These are phyloP conservation scores for Drosophila pseudoananassae DNA, from an alignment of 1,140 invertebrate species.

Conservation along the genomic window DNA sequence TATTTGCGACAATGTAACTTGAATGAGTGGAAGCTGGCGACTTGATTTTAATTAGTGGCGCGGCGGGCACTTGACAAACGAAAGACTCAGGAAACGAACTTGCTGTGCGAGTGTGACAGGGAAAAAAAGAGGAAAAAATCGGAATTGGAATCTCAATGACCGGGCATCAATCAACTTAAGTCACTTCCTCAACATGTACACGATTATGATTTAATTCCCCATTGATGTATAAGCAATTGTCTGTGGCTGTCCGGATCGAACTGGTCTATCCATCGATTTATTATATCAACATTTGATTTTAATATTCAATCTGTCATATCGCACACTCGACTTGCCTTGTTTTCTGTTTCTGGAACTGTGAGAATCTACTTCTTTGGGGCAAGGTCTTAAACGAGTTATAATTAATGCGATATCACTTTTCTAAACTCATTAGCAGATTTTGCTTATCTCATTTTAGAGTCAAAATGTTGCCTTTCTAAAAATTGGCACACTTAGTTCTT, in stretches of 20 bases:
- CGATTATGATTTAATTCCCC: slow-evolving; percentile 45
- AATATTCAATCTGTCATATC: background rate
- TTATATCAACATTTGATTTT: slow-evolving; percentile 37
- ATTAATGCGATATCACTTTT: slow-evolving; percentile 38
- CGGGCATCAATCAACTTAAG: slow-evolving; percentile 61
- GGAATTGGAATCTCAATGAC: slow-evolving; percentile 46
- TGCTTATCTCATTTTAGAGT: slow-evolving; percentile 30
- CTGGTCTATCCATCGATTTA: slow-evolving; percentile 34
- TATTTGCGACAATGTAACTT: slow-evolving; percentile 58
- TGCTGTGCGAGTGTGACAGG: slow-evolving; percentile 27
- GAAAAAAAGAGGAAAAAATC: slow-evolving; percentile 12
- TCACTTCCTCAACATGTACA: slow-evolving; percentile 53
- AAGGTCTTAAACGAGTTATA: slow-evolving; percentile 35
- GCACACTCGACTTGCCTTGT: background rate
- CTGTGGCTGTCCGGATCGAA: slow-evolving; percentile 7
- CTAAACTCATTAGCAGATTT: slow-evolving; percentile 31
- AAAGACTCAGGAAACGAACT: slow-evolving; percentile 80
- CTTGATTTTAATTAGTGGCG: slow-evolving; percentile 37
- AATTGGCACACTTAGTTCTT: slow-evolving; percentile 26
- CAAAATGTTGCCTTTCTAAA: slow-evolving; percentile 40
- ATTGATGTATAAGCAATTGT: slow-evolving; percentile 30
- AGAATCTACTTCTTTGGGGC: slow-evolving; percentile 33
- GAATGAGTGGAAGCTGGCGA: slow-evolving; percentile 41
- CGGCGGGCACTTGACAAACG: slow-evolving; percentile 38
- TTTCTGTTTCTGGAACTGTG: slow-evolving; percentile 24